Evolutionary conservation across 2,888 invertebrate genomes (phyloP).

Genomic region (Thera obeliscata): DNA sequence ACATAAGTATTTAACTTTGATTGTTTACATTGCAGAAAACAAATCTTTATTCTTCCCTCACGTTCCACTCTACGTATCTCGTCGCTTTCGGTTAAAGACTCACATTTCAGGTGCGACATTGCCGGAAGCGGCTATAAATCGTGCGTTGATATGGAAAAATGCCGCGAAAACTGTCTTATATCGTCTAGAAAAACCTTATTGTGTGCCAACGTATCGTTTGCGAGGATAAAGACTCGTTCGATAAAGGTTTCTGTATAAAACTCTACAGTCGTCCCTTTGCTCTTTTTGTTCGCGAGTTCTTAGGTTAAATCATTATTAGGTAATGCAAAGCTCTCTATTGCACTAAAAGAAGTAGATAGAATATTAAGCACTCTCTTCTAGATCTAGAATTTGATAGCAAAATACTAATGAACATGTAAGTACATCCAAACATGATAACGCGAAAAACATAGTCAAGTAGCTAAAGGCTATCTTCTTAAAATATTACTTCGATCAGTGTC

Average conservation of each 20-base stretch:
- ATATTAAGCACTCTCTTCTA: too few species aligned
- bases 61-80: constrained; percentile 57
- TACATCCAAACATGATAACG: too few species aligned
- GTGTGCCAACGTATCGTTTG: constrained; percentile 53
- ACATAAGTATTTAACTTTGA: too few species aligned
- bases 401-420: too few species aligned
- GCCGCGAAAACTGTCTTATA: constrained; percentile 65
- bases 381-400: too few species aligned
- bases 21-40: constrained; percentile 29
- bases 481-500: too few species aligned
- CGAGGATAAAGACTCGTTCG: constrained; percentile 30
- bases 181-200: constrained; percentile 56
- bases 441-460: too few species aligned
- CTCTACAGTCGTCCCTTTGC: not conserved
- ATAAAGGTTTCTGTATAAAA: not conserved
- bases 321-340: too few species aligned
- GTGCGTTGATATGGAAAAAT: constrained; percentile 68
- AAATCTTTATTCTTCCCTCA: constrained; percentile 47
- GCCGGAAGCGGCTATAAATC: constrained; percentile 68
- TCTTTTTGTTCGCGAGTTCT: not conserved
- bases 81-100: constrained; percentile 62
- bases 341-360: too few species aligned
- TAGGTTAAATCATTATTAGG: not conserved
- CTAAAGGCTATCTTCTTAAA: too few species aligned
- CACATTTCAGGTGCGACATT: constrained; percentile 68